Base-by-base conservation (phyloP, 2,888 invertebrate genomes). In the Pterostichus madidus region DNA sequence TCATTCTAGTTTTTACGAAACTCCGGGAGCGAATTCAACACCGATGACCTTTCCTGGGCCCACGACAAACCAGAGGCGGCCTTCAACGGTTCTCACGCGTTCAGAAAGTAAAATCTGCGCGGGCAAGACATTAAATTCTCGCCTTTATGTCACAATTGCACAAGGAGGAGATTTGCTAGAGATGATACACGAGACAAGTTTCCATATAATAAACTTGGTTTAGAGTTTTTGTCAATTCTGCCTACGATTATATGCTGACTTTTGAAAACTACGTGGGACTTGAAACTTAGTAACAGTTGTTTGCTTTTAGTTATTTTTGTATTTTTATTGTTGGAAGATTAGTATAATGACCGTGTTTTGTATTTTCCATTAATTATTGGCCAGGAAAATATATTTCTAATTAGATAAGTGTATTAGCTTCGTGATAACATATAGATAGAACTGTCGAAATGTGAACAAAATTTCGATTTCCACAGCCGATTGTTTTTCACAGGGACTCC, bases 41-140 rank as follows among this genome's bases (percentile, higher is more conserved):
- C 13, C 49, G 44, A 49, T 79, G 79, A 79, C 79, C 79, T 79
- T 79, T 79, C 53, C 11, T 64, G 46, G 79, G 79, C 64, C 79
- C 79, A 61, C 61, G 64, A 64, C 61, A 61, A 64, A 24, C 46
- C 13, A 46, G 24, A 11, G 7, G 17, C 79, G 79, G 79, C 79
- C 79, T 79, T 79, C 79, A 79, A 31, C 46, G 32, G 61, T 79
- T 79, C 79, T 79, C 79, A 79, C 79, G 79, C 75, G 75, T 49
- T 79, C 79, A 64, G 79, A 79, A 79, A 79, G 79, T 79, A 79
- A 79, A 79, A 79, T 49, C 79, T 44, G 44, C 78, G 64, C 7
- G 35, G 6, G 1, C n/a, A 31, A 35, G 1, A 64, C 35, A 64
- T 31, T 3, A 10, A 13, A 64, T 10, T 35, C 35, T 64, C 32